phyloP scores from a whole-genome alignment of 1,140 invertebrate species.

The Microplitis demolitor region DNA sequence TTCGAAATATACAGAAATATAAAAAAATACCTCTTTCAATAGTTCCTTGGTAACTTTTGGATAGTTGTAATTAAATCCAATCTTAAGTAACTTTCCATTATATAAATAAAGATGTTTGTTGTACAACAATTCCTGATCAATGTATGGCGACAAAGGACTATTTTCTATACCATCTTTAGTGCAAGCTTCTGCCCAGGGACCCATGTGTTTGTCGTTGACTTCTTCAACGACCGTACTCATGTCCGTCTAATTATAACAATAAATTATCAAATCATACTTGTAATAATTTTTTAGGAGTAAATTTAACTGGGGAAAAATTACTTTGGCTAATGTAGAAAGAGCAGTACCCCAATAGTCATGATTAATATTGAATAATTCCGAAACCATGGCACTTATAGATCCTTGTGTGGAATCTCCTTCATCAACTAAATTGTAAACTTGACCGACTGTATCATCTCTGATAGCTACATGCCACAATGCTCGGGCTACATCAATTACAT shows the following conservation, averaged over 20 bases:
- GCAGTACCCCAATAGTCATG: conserved; percentile 84
- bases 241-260: not conserved
- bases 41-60: conserved; percentile 67
- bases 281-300: too few species aligned
- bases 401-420: conserved; percentile 83
- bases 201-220: conserved; percentile 90
- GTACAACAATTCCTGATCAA: conserved; percentile 79
- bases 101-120: conserved; percentile 81
- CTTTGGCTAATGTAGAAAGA: conserved; percentile 79
- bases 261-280: too few species aligned
- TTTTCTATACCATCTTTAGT: conserved; percentile 75
- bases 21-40: conserved; percentile 64
- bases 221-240: conserved; percentile 69
- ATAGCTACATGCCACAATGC: conserved; percentile 76
- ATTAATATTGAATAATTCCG: conserved; percentile 84
- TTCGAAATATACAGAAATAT: too few species aligned
- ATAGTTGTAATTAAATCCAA: conserved; percentile 64
- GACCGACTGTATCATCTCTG: conserved; percentile 59
- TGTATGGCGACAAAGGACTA: conserved; percentile 85
- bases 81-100: conserved; percentile 68
- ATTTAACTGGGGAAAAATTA: not conserved
- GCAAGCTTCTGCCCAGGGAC: conserved; percentile 87
- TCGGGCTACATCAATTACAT: conserved; percentile 80
- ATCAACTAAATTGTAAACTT: conserved; percentile 85
- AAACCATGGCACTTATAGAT: conserved; percentile 75